Evolutionary conservation across 2,888 invertebrate species (phyloP), one percentile per base, ranked within the genome.

Genomic region (Galerucella pusilla): DNA sequence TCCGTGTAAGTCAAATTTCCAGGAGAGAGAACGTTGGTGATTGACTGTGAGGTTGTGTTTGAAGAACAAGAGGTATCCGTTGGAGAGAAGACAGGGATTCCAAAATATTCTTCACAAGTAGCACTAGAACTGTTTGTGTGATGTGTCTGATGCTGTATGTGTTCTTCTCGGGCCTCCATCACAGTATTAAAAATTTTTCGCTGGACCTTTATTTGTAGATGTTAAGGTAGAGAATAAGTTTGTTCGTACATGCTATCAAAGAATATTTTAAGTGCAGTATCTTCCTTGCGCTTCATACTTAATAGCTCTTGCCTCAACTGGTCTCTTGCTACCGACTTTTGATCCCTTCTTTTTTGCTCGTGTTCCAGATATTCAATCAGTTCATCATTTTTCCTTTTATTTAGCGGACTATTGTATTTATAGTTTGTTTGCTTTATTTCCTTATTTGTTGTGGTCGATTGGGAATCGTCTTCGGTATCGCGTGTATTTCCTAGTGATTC

Each of bases 141-240:
- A 64, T 54, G 45, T 45, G 28, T 28, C 28, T 28, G 28, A 28
- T 28, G 28, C 28, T 28, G 28, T 28, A 28, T 28, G 28, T 64
- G 12, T 52, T 66, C 72, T 72, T 72, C 72, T 66, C 72, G 72
- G 59, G 49, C 72, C 67, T 45, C 63, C 61, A 68, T 71, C 1
- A 46, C 14, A 68, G 1, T 46, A 45, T 69, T 60, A 69, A 69
- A 75, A 54, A 73, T 60, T 49, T 75, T 11, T 14, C 69, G 69
- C 45, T 72, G 69, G 52, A 73, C 60, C 20, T 49, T 68, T 20
- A 75, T 69, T 75, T 75, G 69, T 14, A 75, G 14, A 75, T 70
- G 20, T 64, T 75, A 73, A 59, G 72, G 61, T 1, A 74, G 60
- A 57, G 6, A 5, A n/a, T 68, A 10, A 68, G 67, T 73, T 46